Evolutionary conservation across 2,797 vertebrate species (phyloP), one percentile per base, ranked within the genome.

Genomic region (Phrynocephalus forsythii): DNA sequence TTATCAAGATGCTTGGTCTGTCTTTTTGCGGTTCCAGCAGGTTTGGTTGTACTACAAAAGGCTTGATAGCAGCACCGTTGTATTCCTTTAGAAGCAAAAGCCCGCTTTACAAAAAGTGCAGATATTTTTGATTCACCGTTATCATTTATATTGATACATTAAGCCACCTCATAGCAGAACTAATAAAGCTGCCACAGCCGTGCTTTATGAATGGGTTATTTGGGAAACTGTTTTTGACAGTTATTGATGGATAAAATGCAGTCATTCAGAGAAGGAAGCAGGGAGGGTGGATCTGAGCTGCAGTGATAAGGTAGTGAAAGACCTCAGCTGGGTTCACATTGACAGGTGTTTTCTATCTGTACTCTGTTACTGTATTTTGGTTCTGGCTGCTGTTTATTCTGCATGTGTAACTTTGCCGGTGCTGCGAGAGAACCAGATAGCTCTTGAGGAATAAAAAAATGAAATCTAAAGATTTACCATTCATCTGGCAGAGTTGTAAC

Each of bases 61-160:
- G 28, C 44, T 26, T 63, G 20, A 18, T 56, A 56, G 52, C 66
- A n/a, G 63, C 26, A 33, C 26, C 26, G 30, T 63, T 56, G 50
- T 63, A 28, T 84, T 87, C 50, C 44, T 81, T 81, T 84, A 60
- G 33, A 90, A 69, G 48, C 24, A 68, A 76, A 87, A 81, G 48
- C 22, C 24, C 66, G 77, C 30, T 71, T 77, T 89, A 86, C 50
- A 67, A 52, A 44, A 66, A 85, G n/a, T 15, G 56, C 24, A 82
- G 56, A 24, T 88, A 63, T 78, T 86, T 93, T 93, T 93, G 85
- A 92, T 93, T 72, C 50, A 93, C 92, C 3, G 1, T 84, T 60
- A 20, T 83, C 73, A 81, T 72, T 92, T 89, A 22, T 6, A 88
- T 84, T 88, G 92, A 89, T 91, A 80, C 44, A 93, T 88, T 92